Conservation (phyloP, 2,113 vertebrate species). For the Sphaerodactylus townsendi region DNA sequence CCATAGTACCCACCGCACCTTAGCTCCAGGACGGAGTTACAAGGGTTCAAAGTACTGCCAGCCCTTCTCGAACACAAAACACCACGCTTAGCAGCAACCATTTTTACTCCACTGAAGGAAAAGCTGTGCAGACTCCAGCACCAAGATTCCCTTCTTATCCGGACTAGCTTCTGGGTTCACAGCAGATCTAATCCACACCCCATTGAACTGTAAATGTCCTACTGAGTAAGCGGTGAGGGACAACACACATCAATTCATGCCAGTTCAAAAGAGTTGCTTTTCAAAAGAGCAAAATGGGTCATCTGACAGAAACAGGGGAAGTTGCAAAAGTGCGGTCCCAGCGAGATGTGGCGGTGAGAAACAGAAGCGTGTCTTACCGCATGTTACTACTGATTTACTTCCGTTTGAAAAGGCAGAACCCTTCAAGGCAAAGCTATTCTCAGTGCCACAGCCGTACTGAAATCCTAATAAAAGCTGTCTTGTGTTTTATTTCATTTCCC, state of each 20-base stretch:
- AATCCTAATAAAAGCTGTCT: not conserved
- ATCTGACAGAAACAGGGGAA: not conserved
- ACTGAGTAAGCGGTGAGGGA: not conserved
- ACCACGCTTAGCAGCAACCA: not conserved
- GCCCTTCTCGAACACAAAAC: not conserved
- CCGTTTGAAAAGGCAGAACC: not conserved
- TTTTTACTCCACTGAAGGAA: not conserved
- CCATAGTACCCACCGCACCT: conserved; percentile 47
- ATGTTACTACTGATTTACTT: not conserved
- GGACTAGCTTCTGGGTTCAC: not conserved
- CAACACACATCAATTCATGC: not conserved
- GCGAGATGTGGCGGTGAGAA: not conserved
- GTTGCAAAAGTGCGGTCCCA: not conserved
- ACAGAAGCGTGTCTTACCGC: not conserved
- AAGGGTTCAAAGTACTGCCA: not conserved
- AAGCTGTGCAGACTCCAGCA: not conserved
- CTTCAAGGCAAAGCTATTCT: not conserved
- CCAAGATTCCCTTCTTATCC: not conserved
- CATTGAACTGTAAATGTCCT: not conserved
- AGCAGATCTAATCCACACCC: not conserved
- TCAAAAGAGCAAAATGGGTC: not conserved
- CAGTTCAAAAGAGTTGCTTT: not conserved
- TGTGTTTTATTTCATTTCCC: not conserved
- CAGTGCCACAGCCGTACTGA: not conserved
- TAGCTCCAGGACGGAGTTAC: conserved; percentile 44